A percentile compares a stretch with the other conserved stretches of the same genome.
phyloP scores from a whole-genome alignment of 2,797 vertebrate species.

The Thalassophryne amazonica region DNA sequence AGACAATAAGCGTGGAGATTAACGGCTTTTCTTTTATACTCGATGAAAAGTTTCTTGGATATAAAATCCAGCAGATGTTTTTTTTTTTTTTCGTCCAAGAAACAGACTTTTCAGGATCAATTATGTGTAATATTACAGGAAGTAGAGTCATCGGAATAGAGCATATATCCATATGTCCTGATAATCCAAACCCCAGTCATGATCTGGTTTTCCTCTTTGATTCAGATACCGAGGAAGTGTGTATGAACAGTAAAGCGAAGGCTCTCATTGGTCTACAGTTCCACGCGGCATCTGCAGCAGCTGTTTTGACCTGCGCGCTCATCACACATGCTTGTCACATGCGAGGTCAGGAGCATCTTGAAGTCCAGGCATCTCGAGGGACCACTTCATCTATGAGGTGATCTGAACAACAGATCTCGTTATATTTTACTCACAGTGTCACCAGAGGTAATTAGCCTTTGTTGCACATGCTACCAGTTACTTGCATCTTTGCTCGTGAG shows the following conservation, averaged over 20 bases:
- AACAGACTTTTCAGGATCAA: slow-evolving; percentile 38
- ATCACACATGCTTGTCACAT: slow-evolving; percentile 84
- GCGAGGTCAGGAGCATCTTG: slow-evolving; percentile 81
- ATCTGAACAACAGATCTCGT: slow-evolving; percentile 77
- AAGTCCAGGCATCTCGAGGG: slow-evolving; percentile 75
- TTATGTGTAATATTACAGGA: slow-evolving; percentile 40
- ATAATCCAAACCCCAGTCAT: slow-evolving; percentile 31
- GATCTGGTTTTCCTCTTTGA: slow-evolving; percentile 40
- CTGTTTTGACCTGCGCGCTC: slow-evolving; percentile 70
- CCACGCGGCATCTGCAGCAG: slow-evolving; percentile 67
- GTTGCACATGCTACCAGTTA: slow-evolving; percentile 79
- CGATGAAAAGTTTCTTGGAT: slow-evolving; percentile 30
- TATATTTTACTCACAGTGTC: slow-evolving; percentile 81
- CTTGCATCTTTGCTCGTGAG: slow-evolving; percentile 51
- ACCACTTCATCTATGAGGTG: slow-evolving; percentile 77
- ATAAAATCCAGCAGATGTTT: slow-evolving; percentile 16
- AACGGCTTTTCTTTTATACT: slow-evolving; percentile 26
- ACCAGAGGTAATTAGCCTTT: slow-evolving; percentile 76
- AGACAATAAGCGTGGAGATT: slow-evolving; percentile 35
- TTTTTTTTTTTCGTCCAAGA: slow-evolving; percentile 19
- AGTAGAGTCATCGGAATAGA: slow-evolving; percentile 18
- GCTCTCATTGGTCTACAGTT: slow-evolving; percentile 55
- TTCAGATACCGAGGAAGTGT: slow-evolving; percentile 46
- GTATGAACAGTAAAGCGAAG: slow-evolving; percentile 30
- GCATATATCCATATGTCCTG: slow-evolving; percentile 52